phyloP scores from a whole-genome alignment of 1,140 invertebrate genomes.

The Procambarus virginalis region DNA sequence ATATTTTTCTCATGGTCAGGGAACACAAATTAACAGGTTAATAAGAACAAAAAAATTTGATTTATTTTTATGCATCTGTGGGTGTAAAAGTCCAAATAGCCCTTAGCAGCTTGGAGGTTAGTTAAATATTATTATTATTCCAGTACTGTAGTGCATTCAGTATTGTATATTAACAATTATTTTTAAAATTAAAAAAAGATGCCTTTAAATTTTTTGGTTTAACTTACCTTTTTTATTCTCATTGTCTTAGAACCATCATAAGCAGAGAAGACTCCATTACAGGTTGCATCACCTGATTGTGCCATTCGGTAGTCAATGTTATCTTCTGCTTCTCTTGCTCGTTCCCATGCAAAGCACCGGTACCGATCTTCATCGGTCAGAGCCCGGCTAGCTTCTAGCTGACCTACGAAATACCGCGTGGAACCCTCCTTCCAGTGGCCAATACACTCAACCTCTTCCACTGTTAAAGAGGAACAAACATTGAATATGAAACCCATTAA shows the following conservation, averaged over 20 bases:
- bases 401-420: conserved; percentile 84
- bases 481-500: too few relatives aligned
- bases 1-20: too few relatives aligned
- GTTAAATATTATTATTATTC: too few relatives aligned
- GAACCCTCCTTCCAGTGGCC: conserved; percentile 93
- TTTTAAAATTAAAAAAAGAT: background rate
- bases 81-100: too few relatives aligned
- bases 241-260: conserved; percentile 71
- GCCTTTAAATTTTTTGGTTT: background rate
- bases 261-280: conserved; percentile 72
- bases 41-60: too few relatives aligned
- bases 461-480: conserved; percentile 76
- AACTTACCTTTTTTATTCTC: conserved; percentile 63
- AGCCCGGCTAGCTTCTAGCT: conserved; percentile 55
- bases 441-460: conserved; percentile 89
- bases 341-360: conserved; percentile 92
- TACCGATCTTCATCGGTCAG: conserved; percentile 87
- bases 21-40: too few relatives aligned
- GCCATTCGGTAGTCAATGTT: conserved; percentile 71
- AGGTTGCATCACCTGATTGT: conserved; percentile 73
- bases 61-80: too few relatives aligned
- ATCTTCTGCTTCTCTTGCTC: conserved; percentile 31
- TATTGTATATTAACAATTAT: too few relatives aligned
- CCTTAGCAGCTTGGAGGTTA: too few relatives aligned
- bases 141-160: too few relatives aligned